Percentiles rank a stretch among this genome's conserved stretches.
Conservation (phyloP, 2,888 invertebrate species). For the Elegia similella region DNA sequence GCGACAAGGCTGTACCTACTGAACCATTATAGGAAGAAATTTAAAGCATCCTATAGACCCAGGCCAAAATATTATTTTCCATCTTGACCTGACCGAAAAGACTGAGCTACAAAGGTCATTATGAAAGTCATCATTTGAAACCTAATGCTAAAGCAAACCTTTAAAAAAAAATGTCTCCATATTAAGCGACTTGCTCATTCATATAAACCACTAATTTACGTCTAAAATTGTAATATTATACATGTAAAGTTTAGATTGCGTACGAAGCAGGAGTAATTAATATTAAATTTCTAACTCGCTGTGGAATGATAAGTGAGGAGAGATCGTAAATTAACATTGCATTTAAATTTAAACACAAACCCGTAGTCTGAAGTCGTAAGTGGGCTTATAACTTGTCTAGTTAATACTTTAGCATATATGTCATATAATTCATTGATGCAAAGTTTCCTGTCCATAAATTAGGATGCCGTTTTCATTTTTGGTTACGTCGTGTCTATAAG, state of each 20-base stretch:
- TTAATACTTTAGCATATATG: neutral
- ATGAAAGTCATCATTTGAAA: too few relatives aligned
- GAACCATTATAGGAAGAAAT: too few relatives aligned
- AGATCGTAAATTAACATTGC: neutral
- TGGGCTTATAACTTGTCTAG: neutral
- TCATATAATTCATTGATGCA: slow-evolving; percentile 8
- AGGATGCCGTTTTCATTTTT: slow-evolving; percentile 5
- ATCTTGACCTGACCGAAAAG: too few relatives aligned
- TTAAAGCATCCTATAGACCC: too few relatives aligned
- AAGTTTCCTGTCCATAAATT: slow-evolving; percentile 9
- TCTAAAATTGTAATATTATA: neutral
- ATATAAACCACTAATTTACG: neutral
- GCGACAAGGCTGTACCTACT: too few relatives aligned
- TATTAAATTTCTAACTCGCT: neutral
- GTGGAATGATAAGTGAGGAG: neutral
- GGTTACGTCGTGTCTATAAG: neutral
- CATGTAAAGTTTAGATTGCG: neutral
- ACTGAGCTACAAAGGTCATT: too few relatives aligned
- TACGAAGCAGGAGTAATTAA: neutral
- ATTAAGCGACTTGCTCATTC: neutral
- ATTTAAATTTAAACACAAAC: neutral
- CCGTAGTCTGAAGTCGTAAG: neutral
- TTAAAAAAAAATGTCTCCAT: neutral
- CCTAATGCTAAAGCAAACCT: too few relatives aligned
- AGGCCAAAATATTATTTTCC: too few relatives aligned